A percentile compares a stretch with the other conserved stretches of the same genome.
phyloP scores from a whole-genome alignment of 2,888 invertebrate species.

The Caenorhabditis wallacei region DNA sequence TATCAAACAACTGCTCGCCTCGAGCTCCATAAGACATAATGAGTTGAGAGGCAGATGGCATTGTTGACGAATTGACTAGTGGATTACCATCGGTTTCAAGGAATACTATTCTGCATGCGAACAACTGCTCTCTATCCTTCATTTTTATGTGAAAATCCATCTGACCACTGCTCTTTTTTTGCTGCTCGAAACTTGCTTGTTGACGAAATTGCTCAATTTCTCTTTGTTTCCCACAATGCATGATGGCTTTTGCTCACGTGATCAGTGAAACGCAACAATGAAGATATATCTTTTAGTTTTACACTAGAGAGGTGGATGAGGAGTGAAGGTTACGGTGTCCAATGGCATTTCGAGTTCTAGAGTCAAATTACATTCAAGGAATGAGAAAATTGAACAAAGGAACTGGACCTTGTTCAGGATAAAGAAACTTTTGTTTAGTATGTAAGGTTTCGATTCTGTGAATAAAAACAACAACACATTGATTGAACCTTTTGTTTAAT shows the following conservation, averaged over 20 bases:
- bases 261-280: background rate
- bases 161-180: background rate
- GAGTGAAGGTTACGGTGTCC: conserved; percentile 4
- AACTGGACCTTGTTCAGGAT: background rate
- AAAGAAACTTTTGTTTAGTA: too few relatives aligned
- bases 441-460: too few relatives aligned
- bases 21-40: background rate
- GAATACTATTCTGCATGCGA: background rate
- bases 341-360: background rate
- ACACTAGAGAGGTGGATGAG: background rate
- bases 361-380: background rate
- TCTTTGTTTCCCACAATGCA: conserved; percentile 1
- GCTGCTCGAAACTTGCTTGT: background rate
- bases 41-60: background rate
- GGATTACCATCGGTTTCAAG: background rate
- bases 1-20: conserved; percentile 16
- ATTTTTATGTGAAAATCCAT: conserved; percentile 9
- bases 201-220: background rate
- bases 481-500: too few relatives aligned
- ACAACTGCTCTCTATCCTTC: conserved; percentile 10
- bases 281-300: background rate
- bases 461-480: too few relatives aligned
- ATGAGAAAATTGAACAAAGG: background rate
- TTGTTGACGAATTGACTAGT: background rate
- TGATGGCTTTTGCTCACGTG: background rate